Percentiles rank a stretch among this genome's conserved stretches.
phyloP scores from a whole-genome alignment of 1,140 invertebrate species.

The Wasmannia auropunctata region DNA sequence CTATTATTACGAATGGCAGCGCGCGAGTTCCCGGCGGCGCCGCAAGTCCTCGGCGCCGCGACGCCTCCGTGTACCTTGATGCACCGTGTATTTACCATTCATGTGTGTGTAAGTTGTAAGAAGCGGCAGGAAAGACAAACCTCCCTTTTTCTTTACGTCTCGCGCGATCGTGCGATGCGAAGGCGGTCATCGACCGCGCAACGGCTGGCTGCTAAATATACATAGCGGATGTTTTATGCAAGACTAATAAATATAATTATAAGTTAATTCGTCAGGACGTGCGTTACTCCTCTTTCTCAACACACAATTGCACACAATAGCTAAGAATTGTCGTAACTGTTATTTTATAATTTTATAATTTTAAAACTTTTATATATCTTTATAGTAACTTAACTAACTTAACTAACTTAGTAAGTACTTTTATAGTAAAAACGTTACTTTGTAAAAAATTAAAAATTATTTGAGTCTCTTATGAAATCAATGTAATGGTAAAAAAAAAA shows the following conservation, averaged over 20 bases:
- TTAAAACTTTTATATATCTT: neutral
- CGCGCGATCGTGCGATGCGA: neutral
- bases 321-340: neutral
- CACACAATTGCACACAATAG: neutral
- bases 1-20: conserved; percentile 63
- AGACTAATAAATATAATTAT: conserved; percentile 15
- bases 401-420: too few relatives aligned
- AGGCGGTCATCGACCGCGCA: conserved; percentile 14
- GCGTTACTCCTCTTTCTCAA: neutral
- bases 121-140: conserved; percentile 22
- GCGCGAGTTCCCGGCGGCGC: neutral
- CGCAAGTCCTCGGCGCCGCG: conserved; percentile 26
- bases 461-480: neutral
- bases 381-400: too few relatives aligned
- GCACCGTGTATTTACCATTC: neutral
- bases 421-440: neutral
- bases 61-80: conserved; percentile 14
- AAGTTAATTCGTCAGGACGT: neutral
- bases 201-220: neutral
- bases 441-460: neutral
- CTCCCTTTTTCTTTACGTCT: conserved; percentile 25
- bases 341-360: too few relatives aligned
- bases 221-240: conserved; percentile 12
- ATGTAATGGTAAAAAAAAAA: neutral
- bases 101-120: neutral